Evolutionary conservation across 2,113 vertebrate genomes (phyloP).

Genomic region (Myodes glareolus): DNA sequence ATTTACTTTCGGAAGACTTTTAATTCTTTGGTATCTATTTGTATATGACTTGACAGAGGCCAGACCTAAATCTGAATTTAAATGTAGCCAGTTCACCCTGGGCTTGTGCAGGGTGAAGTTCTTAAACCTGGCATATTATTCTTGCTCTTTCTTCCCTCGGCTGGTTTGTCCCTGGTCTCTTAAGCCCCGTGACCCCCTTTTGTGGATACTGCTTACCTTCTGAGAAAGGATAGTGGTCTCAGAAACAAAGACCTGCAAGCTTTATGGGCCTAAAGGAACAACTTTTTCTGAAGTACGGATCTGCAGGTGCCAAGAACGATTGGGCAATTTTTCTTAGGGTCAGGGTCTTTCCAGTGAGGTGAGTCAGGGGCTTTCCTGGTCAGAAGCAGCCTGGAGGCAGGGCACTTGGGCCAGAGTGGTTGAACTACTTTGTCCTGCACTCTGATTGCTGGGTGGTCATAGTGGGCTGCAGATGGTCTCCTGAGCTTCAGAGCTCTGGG

Average conservation of each 20-base stretch:
- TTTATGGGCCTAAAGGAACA: not conserved
- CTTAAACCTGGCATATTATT: not conserved
- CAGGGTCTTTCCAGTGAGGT: not conserved
- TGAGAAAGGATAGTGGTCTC: not conserved
- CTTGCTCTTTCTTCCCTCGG: not conserved
- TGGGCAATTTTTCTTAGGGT: not conserved
- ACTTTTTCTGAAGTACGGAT: not conserved
- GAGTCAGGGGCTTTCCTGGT: not conserved
- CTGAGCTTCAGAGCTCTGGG: not conserved
- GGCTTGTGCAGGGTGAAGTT: not conserved
- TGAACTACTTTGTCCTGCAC: not conserved
- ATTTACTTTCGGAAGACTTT: conserved; percentile 1
- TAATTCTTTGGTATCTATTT: not conserved
- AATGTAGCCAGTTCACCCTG: not conserved
- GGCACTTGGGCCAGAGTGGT: not conserved
- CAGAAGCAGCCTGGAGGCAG: not conserved
- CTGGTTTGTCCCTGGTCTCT: not conserved
- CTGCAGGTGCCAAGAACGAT: not conserved
- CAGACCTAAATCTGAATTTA: not conserved
- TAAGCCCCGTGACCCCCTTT: not conserved
- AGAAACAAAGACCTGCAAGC: not conserved
- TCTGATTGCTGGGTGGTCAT: not conserved
- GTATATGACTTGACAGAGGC: not conserved
- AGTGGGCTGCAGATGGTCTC: not conserved
- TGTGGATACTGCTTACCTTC: not conserved